Evolutionary conservation across 2,113 vertebrate species (phyloP).

Genomic region (Hippocampus mohnikei): DNA sequence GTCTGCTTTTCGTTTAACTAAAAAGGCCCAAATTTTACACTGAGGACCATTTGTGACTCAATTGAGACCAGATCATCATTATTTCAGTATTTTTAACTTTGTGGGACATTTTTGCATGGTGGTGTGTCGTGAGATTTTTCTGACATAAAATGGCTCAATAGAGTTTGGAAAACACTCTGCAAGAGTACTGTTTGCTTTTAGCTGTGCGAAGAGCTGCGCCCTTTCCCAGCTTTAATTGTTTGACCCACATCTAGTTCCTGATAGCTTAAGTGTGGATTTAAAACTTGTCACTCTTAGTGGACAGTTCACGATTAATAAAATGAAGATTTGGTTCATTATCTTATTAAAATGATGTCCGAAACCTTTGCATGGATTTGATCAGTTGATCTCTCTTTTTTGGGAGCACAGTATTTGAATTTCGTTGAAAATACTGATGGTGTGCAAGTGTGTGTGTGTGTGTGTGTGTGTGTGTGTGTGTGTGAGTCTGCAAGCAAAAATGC

Average conservation of each 20-base stretch:
- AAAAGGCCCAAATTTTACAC: not conserved
- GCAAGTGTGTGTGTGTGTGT: not conserved
- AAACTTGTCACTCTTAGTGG: not conserved
- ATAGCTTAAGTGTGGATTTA: not conserved
- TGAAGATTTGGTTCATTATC: not conserved
- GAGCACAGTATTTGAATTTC: too few relatives aligned
- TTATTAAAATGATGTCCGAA: too few relatives aligned
- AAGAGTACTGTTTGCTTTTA: not conserved
- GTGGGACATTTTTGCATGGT: not conserved
- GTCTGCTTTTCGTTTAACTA: not conserved
- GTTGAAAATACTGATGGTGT: not conserved
- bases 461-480: not conserved
- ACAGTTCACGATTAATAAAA: not conserved
- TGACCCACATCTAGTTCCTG: not conserved
- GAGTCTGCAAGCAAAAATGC: slow-evolving; percentile 28
- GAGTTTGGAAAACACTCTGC: not conserved
- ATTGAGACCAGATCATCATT: too few relatives aligned
- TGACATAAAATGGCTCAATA: not conserved
- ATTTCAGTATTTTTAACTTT: too few relatives aligned
- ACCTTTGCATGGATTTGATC: not conserved
- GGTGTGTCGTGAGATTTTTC: not conserved
- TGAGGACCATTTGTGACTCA: not conserved
- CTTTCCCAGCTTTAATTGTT: not conserved
- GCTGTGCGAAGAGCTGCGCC: not conserved
- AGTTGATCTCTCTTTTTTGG: not conserved